Conservation (phyloP, 2,113 vertebrate genomes). For the Orthonyx spaldingii region DNA sequence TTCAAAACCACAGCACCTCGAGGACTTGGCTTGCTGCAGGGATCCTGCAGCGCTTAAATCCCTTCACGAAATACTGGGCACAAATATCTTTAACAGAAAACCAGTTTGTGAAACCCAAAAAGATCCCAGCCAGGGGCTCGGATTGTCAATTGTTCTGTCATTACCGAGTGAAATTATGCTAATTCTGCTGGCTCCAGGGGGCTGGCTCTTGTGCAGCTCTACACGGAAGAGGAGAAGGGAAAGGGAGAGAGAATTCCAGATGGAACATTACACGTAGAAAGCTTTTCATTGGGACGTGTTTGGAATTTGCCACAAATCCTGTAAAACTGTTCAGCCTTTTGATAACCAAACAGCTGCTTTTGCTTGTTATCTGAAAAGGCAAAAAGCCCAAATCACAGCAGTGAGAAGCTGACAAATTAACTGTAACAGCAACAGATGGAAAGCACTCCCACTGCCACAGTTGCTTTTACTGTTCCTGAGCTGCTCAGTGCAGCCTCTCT, state of each 20-base stretch:
- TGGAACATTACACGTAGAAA: conserved; percentile 42
- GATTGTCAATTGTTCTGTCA: neutral
- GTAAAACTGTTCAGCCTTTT: conserved; percentile 6
- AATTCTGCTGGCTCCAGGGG: neutral
- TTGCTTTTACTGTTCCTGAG: neutral
- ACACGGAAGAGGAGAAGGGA: neutral
- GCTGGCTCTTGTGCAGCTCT: neutral
- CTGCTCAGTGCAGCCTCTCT: neutral
- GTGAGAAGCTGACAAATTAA: neutral
- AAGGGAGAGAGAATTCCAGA: conserved; percentile 41
- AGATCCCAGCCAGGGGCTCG: neutral
- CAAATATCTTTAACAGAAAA: neutral
- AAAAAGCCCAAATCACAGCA: neutral
- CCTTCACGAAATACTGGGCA: neutral
- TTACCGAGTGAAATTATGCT: neutral
- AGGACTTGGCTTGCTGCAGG: neutral
- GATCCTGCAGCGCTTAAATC: neutral
- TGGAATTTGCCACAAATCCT: conserved; percentile 33
- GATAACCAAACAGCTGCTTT: conserved; percentile 7
- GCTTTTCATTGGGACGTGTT: conserved; percentile 37
- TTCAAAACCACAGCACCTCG: neutral
- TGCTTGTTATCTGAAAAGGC: conserved; percentile 13
- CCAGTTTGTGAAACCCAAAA: neutral
- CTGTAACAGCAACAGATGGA: neutral
- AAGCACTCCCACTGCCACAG: neutral